phyloP scores from a whole-genome alignment of 2,888 invertebrate genomes.

The Ganaspis brasiliensis region DNA sequence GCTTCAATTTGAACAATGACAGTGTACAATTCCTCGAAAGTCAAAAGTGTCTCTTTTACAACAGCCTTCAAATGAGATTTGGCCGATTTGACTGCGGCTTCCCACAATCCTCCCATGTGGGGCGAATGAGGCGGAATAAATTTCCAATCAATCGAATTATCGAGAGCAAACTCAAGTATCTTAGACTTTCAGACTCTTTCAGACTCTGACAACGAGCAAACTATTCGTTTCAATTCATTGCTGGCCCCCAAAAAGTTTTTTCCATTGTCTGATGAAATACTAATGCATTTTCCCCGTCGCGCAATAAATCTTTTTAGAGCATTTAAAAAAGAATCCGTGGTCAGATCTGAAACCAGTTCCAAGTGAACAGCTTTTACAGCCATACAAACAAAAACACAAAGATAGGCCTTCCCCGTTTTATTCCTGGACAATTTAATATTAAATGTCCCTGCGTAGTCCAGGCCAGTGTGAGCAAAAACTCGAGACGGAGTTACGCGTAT shows the following conservation, averaged over 20 bases:
- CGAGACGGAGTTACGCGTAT: slow-evolving; percentile 48
- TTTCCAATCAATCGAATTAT: neutral
- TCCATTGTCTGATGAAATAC: slow-evolving; percentile 45
- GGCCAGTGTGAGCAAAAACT: slow-evolving; percentile 54
- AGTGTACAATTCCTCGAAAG: too few relatives aligned
- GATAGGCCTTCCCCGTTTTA: slow-evolving; percentile 56
- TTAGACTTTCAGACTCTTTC: neutral
- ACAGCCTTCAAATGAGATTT: too few relatives aligned
- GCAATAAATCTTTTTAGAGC: slow-evolving; percentile 52
- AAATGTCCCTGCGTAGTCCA: slow-evolving; percentile 62
- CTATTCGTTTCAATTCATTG: slow-evolving; percentile 12
- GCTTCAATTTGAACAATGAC: too few relatives aligned
- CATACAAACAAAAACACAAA: slow-evolving; percentile 60
- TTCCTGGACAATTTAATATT: slow-evolving; percentile 51
- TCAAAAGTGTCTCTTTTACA: too few relatives aligned
- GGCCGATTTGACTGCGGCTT: neutral
- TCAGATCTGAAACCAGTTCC: slow-evolving; percentile 58
- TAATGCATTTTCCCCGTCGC: slow-evolving; percentile 46
- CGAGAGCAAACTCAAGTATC: neutral
- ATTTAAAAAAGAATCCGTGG: slow-evolving; percentile 51
- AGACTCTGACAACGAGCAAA: neutral
- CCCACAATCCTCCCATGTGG: neutral
- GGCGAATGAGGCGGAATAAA: neutral
- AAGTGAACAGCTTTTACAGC: slow-evolving; percentile 59
- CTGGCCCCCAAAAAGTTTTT: slow-evolving; percentile 54